phyloP scores from a whole-genome alignment of 2,113 vertebrate species.

The Siniperca chuatsi region DNA sequence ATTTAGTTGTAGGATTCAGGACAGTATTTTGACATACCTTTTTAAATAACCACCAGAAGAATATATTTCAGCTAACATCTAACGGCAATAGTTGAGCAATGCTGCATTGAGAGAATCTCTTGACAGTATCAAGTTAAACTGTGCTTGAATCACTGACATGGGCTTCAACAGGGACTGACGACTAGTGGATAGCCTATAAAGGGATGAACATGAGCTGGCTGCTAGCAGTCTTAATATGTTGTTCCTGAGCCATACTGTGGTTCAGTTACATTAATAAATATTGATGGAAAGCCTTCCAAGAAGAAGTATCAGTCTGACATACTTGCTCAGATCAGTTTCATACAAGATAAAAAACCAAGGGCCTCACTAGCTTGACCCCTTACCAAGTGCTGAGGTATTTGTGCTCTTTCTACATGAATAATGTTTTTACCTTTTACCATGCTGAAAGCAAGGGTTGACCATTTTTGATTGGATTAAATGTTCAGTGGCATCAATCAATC shows the following conservation, averaged over 20 bases:
- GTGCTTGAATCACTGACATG: neutral
- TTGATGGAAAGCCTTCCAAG: conserved; percentile 15
- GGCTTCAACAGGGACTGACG: neutral
- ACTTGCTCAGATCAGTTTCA: neutral
- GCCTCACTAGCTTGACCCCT: no score
- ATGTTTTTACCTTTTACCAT: neutral
- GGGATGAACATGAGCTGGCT: conserved; percentile 8
- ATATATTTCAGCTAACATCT: conserved; percentile 9
- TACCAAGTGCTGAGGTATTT: neutral
- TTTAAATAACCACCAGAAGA: neutral
- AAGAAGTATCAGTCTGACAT: neutral
- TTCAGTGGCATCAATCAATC: neutral
- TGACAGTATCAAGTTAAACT: neutral
- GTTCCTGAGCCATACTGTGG: neutral
- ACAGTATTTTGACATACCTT: neutral
- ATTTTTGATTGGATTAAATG: neutral
- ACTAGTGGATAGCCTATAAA: conserved; percentile 1
- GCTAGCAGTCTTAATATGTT: neutral
- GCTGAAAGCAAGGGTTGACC: neutral
- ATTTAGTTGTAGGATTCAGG: neutral
- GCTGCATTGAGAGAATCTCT: neutral
- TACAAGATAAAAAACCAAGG: neutral
- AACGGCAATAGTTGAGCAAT: neutral
- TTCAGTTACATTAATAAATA: conserved; percentile 17
- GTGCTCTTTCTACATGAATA: neutral